A percentile compares a stretch with the other conserved stretches of the same genome.
Evolutionary conservation across 2,888 invertebrate genomes (phyloP).

Genomic region (Xanthia togata): DNA sequence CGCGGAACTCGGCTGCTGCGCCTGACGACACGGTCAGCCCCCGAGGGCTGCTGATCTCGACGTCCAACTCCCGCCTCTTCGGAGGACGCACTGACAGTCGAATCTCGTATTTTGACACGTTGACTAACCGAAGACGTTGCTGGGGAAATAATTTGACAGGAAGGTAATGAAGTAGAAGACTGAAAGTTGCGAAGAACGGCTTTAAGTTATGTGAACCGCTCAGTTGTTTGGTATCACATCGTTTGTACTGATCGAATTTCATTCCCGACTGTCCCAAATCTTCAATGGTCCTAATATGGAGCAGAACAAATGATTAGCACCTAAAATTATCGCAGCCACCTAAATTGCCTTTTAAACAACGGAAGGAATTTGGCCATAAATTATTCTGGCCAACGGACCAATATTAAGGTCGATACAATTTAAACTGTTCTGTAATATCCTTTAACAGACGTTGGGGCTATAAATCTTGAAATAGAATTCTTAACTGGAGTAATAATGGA

Average conservation of each 20-base stretch:
- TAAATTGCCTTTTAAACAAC: constrained; percentile 19
- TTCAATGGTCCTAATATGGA: neutral
- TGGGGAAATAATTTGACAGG: constrained; percentile 45
- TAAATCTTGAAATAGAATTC: constrained; percentile 35
- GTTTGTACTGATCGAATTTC: neutral
- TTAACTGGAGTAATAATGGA: constrained; percentile 27
- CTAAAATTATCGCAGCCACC: constrained; percentile 3
- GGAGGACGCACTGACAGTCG: constrained; percentile 80
- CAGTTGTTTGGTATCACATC: neutral
- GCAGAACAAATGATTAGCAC: constrained; percentile 17
- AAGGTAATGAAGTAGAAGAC: neutral
- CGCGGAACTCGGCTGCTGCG: constrained; percentile 72
- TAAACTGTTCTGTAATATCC: constrained; percentile 27
- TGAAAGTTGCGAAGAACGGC: neutral
- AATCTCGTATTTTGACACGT: constrained; percentile 78
- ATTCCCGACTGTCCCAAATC: neutral
- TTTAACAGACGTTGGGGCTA: constrained; percentile 3
- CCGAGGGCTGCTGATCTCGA: constrained; percentile 73
- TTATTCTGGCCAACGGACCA: constrained; percentile 22
- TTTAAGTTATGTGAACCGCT: neutral
- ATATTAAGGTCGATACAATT: constrained; percentile 38
- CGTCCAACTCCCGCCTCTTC: constrained; percentile 70
- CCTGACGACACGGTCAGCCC: constrained; percentile 79
- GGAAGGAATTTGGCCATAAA: constrained; percentile 43
- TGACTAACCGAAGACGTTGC: constrained; percentile 78